Base-by-base conservation (phyloP, 1,140 invertebrate species). In the Plectrocnemia conspersa region DNA sequence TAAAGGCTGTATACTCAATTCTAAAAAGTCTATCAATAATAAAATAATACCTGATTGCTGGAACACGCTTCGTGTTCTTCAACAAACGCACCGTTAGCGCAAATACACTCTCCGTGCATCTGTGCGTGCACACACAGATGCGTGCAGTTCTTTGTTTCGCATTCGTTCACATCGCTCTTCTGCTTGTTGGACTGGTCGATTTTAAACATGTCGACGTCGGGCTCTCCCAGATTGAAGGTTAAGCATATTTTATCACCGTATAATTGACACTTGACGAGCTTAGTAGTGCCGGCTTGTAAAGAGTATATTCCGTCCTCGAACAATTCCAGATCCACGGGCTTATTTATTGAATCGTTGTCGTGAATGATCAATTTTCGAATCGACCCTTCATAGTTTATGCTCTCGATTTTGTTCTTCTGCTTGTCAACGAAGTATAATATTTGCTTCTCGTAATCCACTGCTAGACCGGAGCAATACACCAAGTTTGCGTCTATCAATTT, bases 341-440 rank as follows among this genome's bases (percentile, higher is more conserved):
- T 69, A 36, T 70, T 68, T 1, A 77, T 58, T 2, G 75, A 72
- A 1, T 64, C 64, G 1, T 73, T 66, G 22, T 78, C 66, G n/a
- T 67, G 53, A 5, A 75, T 59, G 2, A 85, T 69, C 1, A 76
- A 56, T 47, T 71, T 70, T 10, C 69, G 68, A 32, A 77, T 70
- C 2, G 70, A 73, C 6, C 83, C 83, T 44, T 87, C 78, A 7
- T 88, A 80, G 54, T 77, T 75, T n/a, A 84, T 73, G 42, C 75
- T 72, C 64, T 84, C 77, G 15, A 92, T 78, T 6, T 73, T 74
- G 47, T 76, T 78, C 9, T 65, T 64, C 65, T 76, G 79, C 55
- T 80, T 70, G 65, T 89, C 86, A 0, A 79, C 74, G 67, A 82
- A 86, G 64, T 89, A 92, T 1, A 92, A 63, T 29, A 75, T 64